Evolutionary conservation across 2,113 vertebrate genomes (phyloP).

Genomic region (Gorsachius goisagi): DNA sequence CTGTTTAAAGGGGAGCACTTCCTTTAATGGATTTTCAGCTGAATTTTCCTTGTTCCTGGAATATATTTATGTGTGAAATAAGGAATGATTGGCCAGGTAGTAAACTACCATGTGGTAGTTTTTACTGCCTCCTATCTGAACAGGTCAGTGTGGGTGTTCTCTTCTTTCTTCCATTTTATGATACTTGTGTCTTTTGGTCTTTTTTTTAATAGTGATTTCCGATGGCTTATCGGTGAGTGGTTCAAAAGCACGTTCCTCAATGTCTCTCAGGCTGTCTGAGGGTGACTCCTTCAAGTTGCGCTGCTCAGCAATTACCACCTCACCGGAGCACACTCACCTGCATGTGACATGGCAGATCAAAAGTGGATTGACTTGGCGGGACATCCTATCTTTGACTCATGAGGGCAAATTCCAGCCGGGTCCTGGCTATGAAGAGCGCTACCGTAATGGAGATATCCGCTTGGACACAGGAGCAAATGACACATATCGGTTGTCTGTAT

Average conservation of each 20-base stretch:
- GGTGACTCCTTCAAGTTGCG: constrained; percentile 84
- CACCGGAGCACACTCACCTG: constrained; percentile 82
- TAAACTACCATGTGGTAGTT: neutral
- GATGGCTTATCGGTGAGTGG: constrained; percentile 82
- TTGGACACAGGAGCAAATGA: constrained; percentile 79
- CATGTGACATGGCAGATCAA: constrained; percentile 86
- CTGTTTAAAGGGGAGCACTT: constrained; percentile 5
- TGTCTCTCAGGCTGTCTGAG: constrained; percentile 70
- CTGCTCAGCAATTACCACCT: constrained; percentile 76
- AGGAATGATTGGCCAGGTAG: neutral
- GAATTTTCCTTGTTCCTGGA: constrained; percentile 6
- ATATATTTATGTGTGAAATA: neutral
- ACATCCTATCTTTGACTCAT: constrained; percentile 83
- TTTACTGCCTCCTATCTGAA: neutral
- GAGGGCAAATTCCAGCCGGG: constrained; percentile 77
- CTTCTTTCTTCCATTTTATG: neutral
- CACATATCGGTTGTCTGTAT: constrained; percentile 77
- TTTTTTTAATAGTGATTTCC: constrained; percentile 75
- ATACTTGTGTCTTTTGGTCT: neutral
- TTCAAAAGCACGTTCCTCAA: neutral
- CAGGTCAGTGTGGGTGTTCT: neutral
- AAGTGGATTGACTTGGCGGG: constrained; percentile 22
- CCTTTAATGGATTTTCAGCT: neutral
- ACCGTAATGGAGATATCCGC: constrained; percentile 78
- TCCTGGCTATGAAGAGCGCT: constrained; percentile 74